Evolutionary conservation across 2,888 invertebrate species (phyloP), one percentile per base, ranked within the genome.

Genomic region (Tricholauxania praeusta): DNA sequence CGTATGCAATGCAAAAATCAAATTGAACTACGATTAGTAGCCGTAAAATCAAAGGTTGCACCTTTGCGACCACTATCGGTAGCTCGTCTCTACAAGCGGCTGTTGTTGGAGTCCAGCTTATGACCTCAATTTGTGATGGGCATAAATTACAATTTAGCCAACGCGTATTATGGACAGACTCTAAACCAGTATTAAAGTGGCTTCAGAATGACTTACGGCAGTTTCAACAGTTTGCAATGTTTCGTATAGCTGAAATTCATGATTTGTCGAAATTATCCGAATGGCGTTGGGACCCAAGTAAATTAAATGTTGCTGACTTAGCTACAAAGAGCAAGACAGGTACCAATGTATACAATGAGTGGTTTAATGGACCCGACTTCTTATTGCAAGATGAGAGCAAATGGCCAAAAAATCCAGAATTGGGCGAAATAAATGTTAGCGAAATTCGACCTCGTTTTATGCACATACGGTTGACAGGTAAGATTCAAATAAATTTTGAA

Each of bases 41-140:
- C 28, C 12, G 60, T 39, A 7, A 60, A 60, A 32, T 19, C 60
- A n/a, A 60, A 60, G 32, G 60, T 60, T 12, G 60, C 60, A 32
- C 60, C 60, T 28, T 28, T 60, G n/a, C 60, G 60, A 15, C 39
- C 60, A n/a, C 8, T 60, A n/a, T 60, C n/a, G 4, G n/a, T 60
- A 60, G 22, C 22, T 22, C 22, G 22, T 22, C 22, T 22, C 3
- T 51, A 51, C 51, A 51, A 15, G 51, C 3, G 15, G 51, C 51
- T 15, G 51, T 51, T 12, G 15, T 51, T 15, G 51, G 51, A 12
- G 15, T 15, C 15, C 15, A 15, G 15, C 51, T 51, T 51, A 51
- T 51, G 51, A 51, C 2, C 15, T 1, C 15, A 15, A 51, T 51
- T 51, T 51, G 51, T 15, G 15, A 51, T 14, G 51, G 51, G 14